Evolutionary conservation across 2,113 vertebrate species (phyloP), one percentile per base, ranked within the genome.

Genomic region (Plecotus auritus): DNA sequence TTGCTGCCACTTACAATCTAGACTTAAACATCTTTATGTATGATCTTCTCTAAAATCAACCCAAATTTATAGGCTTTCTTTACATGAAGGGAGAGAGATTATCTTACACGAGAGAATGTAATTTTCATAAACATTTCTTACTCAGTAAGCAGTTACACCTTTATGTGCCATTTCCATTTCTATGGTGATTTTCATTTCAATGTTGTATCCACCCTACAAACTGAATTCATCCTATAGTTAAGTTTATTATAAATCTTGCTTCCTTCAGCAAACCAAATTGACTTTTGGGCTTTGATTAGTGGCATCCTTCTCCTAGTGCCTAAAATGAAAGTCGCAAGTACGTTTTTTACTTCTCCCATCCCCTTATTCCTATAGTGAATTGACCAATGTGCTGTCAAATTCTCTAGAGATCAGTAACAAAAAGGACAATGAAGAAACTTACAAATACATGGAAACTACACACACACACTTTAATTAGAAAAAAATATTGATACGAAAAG

Each of bases 101-200:
- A 22, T 35, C 30, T 26, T 49, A 51, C 0, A 92, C 10, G 18
- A 32, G 56, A 32, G 56, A 84, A 32, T 32, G 9, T 47, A 32
- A 73, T 54, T 86, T 97, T 80, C 40, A 78, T 47, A 95, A 83
- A 13, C 17, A 70, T 18, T 66, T 88, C 10, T 54, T 93, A n/a
- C 16, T 66, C n/a, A 26, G 69, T n/a, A 30, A 51, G 35, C 9
- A 90, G 37, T 81, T 51, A 69, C 20, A 67, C 20, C 30, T 61
- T 51, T 40, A 4, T 76, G 14, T 37, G 13, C 37, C 17, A 40
- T 51, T 32, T 76, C 16, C 22, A 76, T 40, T 47, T 23, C 30
- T 40, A 22, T 14, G 37, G 30, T 84, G 49, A 69, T 47, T n/a
- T 61, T 20, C 13, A 30, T 54, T n/a, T 87, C 30, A 74, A 17